Base-by-base conservation (phyloP, 2,888 invertebrate species). In the Nowickia ferox region DNA sequence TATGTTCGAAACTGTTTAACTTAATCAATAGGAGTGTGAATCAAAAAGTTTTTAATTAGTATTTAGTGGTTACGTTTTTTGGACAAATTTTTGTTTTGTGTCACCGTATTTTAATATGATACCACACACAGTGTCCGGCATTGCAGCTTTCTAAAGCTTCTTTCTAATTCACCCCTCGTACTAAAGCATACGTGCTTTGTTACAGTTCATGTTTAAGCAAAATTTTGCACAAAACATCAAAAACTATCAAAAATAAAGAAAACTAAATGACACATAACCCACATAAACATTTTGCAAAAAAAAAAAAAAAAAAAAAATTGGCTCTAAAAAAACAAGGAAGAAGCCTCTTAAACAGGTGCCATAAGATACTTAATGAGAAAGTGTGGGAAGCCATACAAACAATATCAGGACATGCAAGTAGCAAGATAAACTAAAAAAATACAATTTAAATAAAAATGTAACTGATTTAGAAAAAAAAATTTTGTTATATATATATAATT, bases 321-420 rank as follows among this genome's bases (percentile, higher is more conserved):
- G 55, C 71, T 30, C 30, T 30, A 30, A 30, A 30, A 76, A 48
- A 76, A 71, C 42, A 53, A 53, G 42, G 57, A 77, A 72, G 77
- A 83, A 77, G 77, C 77, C 77, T 66, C 65, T 83, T 77, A 72
- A 74, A 74, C 77, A 84, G 83, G 72, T 84, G 83, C 78, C 77
- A 78, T 83, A 53, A 69, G 72, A 83, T 83, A 83, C 66, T 72
- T 51, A 30, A 59, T 77, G 82, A 59, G 77, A 75, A 66, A 38
- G 38, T 77, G 66, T 72, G 72, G 75, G 75, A 83, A 78, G 72
- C 72, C 72, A 10, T 61, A 72, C 9, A 55, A 69, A 61, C 11
- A 61, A 75, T 61, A 75, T n/a, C 68, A 84, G 72, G 53, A 68
- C 59, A 72, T 72, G 66, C n/a, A 42, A 10, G n/a, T n/a, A 66